Conservation (phyloP, 2,113 vertebrate genomes). For the Panurus biarmicus region DNA sequence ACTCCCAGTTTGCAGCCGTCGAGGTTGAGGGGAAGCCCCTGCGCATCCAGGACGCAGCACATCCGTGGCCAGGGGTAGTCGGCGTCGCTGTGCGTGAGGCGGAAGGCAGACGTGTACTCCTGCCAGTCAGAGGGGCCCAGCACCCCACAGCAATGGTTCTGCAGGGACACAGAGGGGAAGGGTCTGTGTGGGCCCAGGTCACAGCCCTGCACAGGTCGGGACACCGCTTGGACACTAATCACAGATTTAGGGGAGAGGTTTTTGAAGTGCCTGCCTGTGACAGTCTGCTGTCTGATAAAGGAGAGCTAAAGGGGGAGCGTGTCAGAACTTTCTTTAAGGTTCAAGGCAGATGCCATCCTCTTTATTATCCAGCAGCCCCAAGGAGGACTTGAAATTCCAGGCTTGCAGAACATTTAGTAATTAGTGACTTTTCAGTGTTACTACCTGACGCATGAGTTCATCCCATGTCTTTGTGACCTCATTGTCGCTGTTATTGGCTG, state of each 20-base stretch:
- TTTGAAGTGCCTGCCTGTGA: not conserved
- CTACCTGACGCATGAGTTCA: constrained; percentile 74
- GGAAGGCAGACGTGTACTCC: constrained; percentile 65
- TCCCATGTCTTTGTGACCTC: constrained; percentile 72
- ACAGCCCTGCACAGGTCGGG: not conserved
- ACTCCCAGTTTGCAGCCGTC: constrained; percentile 75
- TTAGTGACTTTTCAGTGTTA: not conserved
- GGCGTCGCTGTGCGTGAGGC: not conserved
- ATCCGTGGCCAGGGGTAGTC: constrained; percentile 76
- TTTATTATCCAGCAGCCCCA: not conserved
- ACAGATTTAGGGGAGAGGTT: not conserved
- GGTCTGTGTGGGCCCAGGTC: not conserved
- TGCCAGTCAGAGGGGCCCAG: constrained; percentile 73
- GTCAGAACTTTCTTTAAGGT: not conserved
- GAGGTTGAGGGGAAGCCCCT: constrained; percentile 20
- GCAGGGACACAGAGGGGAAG: not conserved
- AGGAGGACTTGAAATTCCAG: constrained; percentile 11
- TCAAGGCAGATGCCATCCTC: not conserved
- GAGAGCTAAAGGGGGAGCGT: not conserved
- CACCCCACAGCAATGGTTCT: constrained; percentile 76
- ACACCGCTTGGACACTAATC: not conserved
- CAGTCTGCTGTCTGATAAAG: not conserved
- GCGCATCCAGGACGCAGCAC: constrained; percentile 66
- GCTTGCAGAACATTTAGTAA: not conserved
- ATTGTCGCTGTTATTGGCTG: constrained; percentile 61